Conservation (phyloP, 2,113 vertebrate species). For the Etheostoma spectabile region DNA sequence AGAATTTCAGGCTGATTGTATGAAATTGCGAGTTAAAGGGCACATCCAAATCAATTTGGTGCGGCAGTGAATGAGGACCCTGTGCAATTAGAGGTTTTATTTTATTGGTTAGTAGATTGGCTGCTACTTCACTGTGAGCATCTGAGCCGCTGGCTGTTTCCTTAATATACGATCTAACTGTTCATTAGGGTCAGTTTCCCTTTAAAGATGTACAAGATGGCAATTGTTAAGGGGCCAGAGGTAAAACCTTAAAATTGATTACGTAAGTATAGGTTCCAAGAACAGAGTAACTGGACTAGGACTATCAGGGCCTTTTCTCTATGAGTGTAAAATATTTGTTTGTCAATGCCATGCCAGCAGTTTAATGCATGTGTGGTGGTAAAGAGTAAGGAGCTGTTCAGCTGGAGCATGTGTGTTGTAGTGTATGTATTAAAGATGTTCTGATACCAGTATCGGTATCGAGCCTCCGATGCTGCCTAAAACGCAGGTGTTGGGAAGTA, state of each 20-base stretch:
- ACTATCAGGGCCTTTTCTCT: background rate
- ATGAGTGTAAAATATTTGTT: background rate
- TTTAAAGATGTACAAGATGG: constrained; percentile 38
- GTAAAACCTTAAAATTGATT: constrained; percentile 15
- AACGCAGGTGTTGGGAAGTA: too few relatives aligned
- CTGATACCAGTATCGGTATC: too few relatives aligned
- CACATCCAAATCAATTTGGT: constrained; percentile 75
- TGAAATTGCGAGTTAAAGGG: constrained; percentile 74
- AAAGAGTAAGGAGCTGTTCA: background rate
- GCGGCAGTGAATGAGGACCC: constrained; percentile 36
- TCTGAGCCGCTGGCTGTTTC: constrained; percentile 44
- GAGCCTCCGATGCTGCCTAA: too few relatives aligned
- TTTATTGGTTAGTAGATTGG: constrained; percentile 36
- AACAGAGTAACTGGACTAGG: background rate
- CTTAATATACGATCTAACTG: constrained; percentile 29
- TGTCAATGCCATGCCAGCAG: constrained; percentile 10
- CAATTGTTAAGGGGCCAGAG: constrained; percentile 20
- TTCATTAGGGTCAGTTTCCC: constrained; percentile 46
- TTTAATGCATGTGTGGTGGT: background rate
- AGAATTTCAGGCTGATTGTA: constrained; percentile 76
- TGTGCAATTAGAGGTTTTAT: constrained; percentile 50
- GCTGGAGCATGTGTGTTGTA: background rate
- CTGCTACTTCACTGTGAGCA: constrained; percentile 41
- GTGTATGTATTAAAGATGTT: too few relatives aligned
- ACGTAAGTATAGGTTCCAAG: constrained; percentile 25